Evolutionary conservation across 2,113 vertebrate genomes (phyloP).

Genomic region (Rhinogobius similis): DNA sequence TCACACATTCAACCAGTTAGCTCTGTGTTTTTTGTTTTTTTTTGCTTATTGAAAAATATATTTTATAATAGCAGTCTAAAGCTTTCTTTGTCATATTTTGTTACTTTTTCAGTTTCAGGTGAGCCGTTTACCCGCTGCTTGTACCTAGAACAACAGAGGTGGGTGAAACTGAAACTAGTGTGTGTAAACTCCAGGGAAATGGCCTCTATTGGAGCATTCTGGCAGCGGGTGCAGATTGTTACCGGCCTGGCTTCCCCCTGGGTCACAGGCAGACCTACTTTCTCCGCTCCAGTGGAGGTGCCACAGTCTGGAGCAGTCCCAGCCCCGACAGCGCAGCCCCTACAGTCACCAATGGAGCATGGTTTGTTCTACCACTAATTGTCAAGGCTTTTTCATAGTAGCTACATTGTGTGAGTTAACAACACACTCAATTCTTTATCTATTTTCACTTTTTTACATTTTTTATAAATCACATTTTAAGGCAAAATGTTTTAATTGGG

Average conservation of each 20-base stretch:
- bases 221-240: conserved; percentile 43
- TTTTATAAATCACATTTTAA: no score
- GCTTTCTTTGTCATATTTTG: conserved; percentile 8
- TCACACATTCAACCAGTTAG: not conserved
- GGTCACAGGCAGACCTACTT: conserved; percentile 54
- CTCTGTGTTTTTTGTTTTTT: no score
- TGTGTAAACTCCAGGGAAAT: conserved; percentile 47
- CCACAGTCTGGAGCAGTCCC: conserved; percentile 45
- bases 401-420: conserved; percentile 48
- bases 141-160: conserved; percentile 31
- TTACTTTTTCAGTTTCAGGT: conserved; percentile 12
- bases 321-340: conserved; percentile 37
- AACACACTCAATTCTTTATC: not conserved
- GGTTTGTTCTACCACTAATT: conserved; percentile 36
- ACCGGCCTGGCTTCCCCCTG: conserved; percentile 41
- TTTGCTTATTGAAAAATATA: no score
- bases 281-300: conserved; percentile 49
- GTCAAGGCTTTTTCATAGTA: conserved; percentile 52
- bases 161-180: conserved; percentile 53
- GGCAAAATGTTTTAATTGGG: no score
- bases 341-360: conserved; percentile 42
- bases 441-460: no score
- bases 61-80: not conserved
- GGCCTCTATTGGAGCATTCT: conserved; percentile 54
- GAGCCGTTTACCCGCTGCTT: conserved; percentile 34